phyloP scores from a whole-genome alignment of 2,797 vertebrate species.

The Brachyalestes nurse region DNA sequence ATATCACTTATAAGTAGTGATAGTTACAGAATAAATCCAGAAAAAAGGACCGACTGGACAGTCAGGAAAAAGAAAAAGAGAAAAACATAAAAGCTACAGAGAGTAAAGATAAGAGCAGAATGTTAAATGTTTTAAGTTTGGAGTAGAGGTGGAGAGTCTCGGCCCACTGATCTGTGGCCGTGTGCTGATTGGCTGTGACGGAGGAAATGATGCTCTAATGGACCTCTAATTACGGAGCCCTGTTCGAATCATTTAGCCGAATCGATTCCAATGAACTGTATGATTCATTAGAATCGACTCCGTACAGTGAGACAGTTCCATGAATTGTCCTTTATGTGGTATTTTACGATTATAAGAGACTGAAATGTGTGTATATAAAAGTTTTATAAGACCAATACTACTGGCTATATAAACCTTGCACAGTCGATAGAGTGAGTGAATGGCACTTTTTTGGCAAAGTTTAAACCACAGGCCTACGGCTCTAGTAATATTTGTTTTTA shows the following conservation, averaged over 20 bases:
- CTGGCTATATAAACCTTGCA: too few relatives aligned
- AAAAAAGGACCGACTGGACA: too few relatives aligned
- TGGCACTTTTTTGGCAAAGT: too few relatives aligned
- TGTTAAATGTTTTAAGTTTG: not conserved
- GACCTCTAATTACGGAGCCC: constrained; percentile 73
- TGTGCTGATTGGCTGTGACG: constrained; percentile 58
- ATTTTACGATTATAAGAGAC: too few relatives aligned
- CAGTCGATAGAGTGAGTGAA: too few relatives aligned
- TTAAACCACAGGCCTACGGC: too few relatives aligned
- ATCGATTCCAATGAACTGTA: not conserved
- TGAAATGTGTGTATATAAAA: too few relatives aligned
- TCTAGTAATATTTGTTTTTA: too few relatives aligned
- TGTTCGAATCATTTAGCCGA: not conserved
- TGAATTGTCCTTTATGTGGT: not conserved
- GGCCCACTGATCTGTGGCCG: not conserved
- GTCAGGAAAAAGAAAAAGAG: too few relatives aligned
- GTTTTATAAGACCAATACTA: too few relatives aligned
- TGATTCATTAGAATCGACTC: not conserved
- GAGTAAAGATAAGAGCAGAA: not conserved
- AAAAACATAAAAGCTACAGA: not conserved
- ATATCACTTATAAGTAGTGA: too few relatives aligned
- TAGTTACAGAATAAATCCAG: too few relatives aligned
- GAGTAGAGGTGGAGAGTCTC: not conserved
- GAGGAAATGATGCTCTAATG: constrained; percentile 77
- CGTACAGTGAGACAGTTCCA: not conserved